A percentile compares a stretch with the other conserved stretches of the same genome.
Evolutionary conservation across 2,797 vertebrate species (phyloP).

Genomic region (Bovichtus variegatus): DNA sequence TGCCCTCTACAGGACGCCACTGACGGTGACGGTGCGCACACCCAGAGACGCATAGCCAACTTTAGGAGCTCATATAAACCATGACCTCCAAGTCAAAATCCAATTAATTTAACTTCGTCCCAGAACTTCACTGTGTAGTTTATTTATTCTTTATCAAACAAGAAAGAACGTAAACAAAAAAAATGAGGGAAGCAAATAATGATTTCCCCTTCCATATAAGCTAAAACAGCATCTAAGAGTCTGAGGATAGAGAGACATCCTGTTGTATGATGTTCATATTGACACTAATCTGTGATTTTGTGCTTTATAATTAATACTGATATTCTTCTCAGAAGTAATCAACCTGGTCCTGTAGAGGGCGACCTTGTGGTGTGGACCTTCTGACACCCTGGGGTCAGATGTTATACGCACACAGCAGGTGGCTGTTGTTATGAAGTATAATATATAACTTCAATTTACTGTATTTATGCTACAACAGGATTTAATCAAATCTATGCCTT

Average conservation of each 20-base stretch:
- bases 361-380: conserved; percentile 46
- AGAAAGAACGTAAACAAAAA: background rate
- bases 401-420: conserved; percentile 9
- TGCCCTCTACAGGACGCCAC: conserved; percentile 79
- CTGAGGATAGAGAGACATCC: background rate
- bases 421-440: background rate
- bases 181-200: background rate
- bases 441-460: background rate
- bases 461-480: background rate
- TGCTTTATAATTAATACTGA: background rate
- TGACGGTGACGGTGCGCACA: conserved; percentile 20
- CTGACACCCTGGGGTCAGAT: conserved; percentile 19
- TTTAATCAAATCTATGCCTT: background rate
- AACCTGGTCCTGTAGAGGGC: conserved; percentile 58
- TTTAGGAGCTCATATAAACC: background rate
- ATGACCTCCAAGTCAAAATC: background rate
- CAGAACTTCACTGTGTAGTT: fast-evolving
- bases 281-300: background rate
- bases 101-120: background rate
- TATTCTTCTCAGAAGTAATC: background rate
- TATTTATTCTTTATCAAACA: background rate
- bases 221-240: background rate
- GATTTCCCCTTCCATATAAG: background rate
- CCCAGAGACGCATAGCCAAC: background rate
- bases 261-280: background rate